These are phyloP conservation scores for Bombus waltoni DNA, from an alignment of 1,140 invertebrate species.

Conservation along the genomic window DNA sequence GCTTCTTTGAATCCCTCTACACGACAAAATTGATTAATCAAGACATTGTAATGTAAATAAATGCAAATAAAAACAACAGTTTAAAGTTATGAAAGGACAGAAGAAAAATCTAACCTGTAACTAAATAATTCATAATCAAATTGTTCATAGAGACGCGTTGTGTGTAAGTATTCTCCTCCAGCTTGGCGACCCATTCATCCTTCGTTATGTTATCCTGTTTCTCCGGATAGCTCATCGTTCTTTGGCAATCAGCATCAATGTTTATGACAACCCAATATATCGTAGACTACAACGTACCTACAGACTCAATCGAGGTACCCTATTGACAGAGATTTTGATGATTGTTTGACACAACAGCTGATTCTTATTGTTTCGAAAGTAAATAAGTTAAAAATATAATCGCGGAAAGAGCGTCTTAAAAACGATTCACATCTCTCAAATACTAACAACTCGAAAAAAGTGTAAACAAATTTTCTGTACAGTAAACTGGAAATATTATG, in stretches of 20 bases:
- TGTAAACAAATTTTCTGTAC: not conserved
- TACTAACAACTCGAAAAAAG: too few relatives aligned
- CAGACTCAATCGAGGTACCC: not conserved
- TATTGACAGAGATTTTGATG: not conserved
- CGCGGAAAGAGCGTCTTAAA: not conserved
- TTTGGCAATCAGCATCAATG: constrained; percentile 29
- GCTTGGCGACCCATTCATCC: constrained; percentile 79
- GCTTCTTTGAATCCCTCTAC: constrained; percentile 98
- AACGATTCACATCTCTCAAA: not conserved
- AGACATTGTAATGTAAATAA: too few relatives aligned
- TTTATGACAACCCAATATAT: not conserved
- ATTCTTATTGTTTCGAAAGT: constrained; percentile 5
- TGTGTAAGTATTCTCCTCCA: constrained; percentile 89
- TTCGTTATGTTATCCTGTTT: constrained; percentile 78
- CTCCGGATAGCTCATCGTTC: constrained; percentile 77
- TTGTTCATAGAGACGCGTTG: constrained; percentile 97
- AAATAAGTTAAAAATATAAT: not conserved
- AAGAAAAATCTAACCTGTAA: constrained; percentile 90
- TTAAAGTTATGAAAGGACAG: constrained; percentile 34
- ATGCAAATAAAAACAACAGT: not conserved
- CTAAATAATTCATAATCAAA: constrained; percentile 99
- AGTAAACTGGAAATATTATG: not conserved
- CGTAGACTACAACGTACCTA: not conserved
- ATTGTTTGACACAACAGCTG: constrained; percentile 45
- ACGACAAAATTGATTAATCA: not conserved